Evolutionary conservation across 2,113 vertebrate species (phyloP), one percentile per base, ranked within the genome.

Genomic region (Pithys albifrons): DNA sequence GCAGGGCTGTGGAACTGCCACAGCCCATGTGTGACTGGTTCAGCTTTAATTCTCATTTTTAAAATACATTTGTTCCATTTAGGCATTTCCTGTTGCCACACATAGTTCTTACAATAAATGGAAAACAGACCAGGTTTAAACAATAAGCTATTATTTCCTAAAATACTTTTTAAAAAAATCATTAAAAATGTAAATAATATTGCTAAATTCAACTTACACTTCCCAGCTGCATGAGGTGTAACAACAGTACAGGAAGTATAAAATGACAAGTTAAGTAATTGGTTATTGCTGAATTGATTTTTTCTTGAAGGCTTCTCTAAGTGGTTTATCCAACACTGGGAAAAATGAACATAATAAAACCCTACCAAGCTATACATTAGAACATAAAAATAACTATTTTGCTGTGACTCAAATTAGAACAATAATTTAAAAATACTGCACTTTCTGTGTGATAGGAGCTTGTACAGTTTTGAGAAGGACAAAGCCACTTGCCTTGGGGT

Each of bases 401-500:
- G 9, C 27, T 62, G 19, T 51, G 51, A 45, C 43, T 66, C 54
- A 61, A 75, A 92, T 27, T 20, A 31, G 76, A 83, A 33, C 17
- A 71, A 43, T n/a, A 3, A 69, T 45, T 87, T 27, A 5, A 58
- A 94, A 88, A 39, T 14, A 71, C 6, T 29, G n/a, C 15, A 54
- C 18, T 33, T 74, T 12, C 27, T 1, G 3, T 45, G 45, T 0
- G 0, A 49, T 2, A 52, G 31, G 76, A 88, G 77, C n/a, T 43
- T 12, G 28, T 8, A 62, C 52, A 57, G 14, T 8, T 45, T 61
- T 27, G 66, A 33, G 39, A 43, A 52, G 70, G 70, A 54, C 12
- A 37, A 69, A 85, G 74, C 7, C 52, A 93, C 94, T 97, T 98
- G 98, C 98, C 98, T 98, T 98, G 98, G 95, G 98, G 98, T 97